A percentile compares a stretch with the other conserved stretches of the same genome.
These are phyloP conservation scores for Drosophila imparisetae DNA, from an alignment of 2,888 invertebrate genomes.

Conservation along the genomic window DNA sequence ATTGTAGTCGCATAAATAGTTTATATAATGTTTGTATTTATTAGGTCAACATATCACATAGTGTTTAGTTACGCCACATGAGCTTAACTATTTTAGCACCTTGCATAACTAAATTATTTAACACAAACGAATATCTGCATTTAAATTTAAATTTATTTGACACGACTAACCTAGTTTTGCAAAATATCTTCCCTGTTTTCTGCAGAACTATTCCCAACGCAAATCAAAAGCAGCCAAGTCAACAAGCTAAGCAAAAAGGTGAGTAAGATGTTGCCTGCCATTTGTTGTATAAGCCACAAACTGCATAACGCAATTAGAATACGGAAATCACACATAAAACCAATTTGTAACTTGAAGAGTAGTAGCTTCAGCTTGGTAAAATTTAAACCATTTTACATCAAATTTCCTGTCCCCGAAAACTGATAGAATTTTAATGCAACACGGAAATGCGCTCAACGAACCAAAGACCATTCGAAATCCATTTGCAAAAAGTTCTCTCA, in stretches of 20 bases:
- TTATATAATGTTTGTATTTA: not conserved
- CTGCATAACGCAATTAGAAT: constrained; percentile 32
- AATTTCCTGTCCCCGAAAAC: constrained; percentile 64
- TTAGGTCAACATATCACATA: not conserved
- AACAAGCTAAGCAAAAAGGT: constrained; percentile 38
- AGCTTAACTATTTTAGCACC: not conserved
- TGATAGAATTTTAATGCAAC: constrained; percentile 66
- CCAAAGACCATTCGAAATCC: constrained; percentile 33
- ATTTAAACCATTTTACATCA: constrained; percentile 62
- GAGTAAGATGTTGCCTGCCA: constrained; percentile 16
- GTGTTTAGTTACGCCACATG: not conserved
- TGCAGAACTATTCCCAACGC: constrained; percentile 55
- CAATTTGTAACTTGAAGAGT: constrained; percentile 60
- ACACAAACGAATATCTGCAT: not conserved
- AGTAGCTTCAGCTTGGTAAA: constrained; percentile 20
- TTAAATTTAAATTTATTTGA: constrained; percentile 15
- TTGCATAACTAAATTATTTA: constrained; percentile 3
- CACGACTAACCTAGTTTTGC: constrained; percentile 43
- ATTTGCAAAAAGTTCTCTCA: constrained; percentile 53
- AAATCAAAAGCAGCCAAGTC: not conserved
- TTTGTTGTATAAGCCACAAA: constrained; percentile 17
- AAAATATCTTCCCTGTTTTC: constrained; percentile 8
- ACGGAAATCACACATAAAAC: constrained; percentile 65
- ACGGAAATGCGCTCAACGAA: constrained; percentile 70
- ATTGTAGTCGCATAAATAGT: not conserved